Evolutionary conservation across 2,888 invertebrate genomes (phyloP).

Genomic region (Brachypalpus laphriformis): DNA sequence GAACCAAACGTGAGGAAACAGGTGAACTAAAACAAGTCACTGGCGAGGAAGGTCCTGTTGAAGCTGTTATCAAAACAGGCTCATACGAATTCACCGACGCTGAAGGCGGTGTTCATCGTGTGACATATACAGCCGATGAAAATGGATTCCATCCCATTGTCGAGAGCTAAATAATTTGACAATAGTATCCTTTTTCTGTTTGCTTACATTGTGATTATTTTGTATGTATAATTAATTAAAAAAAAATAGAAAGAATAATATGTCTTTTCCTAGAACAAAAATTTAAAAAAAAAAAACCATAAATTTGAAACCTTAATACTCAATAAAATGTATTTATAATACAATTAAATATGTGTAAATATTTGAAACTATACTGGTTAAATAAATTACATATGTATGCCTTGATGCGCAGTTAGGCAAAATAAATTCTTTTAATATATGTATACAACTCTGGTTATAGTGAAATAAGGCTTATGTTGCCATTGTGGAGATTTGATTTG

Average conservation of each 20-base stretch:
- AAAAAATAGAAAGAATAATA: slow-evolving; percentile 42
- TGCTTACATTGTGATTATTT: slow-evolving; percentile 68
- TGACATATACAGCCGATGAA: slow-evolving; percentile 78
- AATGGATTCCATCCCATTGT: slow-evolving; percentile 77
- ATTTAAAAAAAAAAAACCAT: slow-evolving; percentile 12
- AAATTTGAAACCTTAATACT: slow-evolving; percentile 57
- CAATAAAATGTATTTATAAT: slow-evolving; percentile 69
- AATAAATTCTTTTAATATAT: background rate
- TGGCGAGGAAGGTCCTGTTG: slow-evolving; percentile 75
- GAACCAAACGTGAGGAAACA: slow-evolving; percentile 76
- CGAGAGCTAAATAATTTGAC: slow-evolving; percentile 68
- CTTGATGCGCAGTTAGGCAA: background rate
- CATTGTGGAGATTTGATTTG: no score
- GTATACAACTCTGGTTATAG: no score
- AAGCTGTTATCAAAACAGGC: slow-evolving; percentile 76
- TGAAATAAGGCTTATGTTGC: no score
- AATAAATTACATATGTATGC: background rate
- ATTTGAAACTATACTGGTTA: background rate
- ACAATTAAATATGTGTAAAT: slow-evolving; percentile 10
- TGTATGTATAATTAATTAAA: slow-evolving; percentile 54
- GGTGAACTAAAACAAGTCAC: slow-evolving; percentile 76
- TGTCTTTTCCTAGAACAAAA: slow-evolving; percentile 53
- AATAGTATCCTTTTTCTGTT: slow-evolving; percentile 62
- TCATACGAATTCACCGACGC: slow-evolving; percentile 77
- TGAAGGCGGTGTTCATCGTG: slow-evolving; percentile 76